Base-by-base conservation (phyloP, 2,113 vertebrate genomes). In the Ammodytes dubius region DNA sequence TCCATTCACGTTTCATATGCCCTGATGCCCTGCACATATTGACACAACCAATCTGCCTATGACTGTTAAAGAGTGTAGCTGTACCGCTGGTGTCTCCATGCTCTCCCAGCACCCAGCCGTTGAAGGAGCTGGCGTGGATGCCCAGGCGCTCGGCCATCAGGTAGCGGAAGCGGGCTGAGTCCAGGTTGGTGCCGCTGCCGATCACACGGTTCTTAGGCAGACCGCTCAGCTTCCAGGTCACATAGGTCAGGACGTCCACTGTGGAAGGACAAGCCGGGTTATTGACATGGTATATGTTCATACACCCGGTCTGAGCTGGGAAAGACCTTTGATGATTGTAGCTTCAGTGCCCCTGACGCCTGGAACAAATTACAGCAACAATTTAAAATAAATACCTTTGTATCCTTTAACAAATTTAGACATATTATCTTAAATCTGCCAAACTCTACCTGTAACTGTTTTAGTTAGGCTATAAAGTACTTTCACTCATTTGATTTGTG, bases 151-250 rank as follows among this genome's bases (percentile, higher is more conserved):
- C 97, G 0, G 96, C 91, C 96, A 99, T 98, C 83, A 99, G 87
- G 63, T 95, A 97, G 35, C 98, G 98, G 80, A 99, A 99, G 35
- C 98, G 96, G 53, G 98, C 98, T 0, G 98, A 97, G 88, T 99
- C 98, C 80, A 99, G 95, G 91, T 99, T 99, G 92, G 97, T 99
- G 40, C 98, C 98, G 4, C 98, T 99, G 84, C 98, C 98, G 10
- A 99, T 97, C 86, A 99, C 96, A 1, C 97, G 97, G 91, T 98
- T 93, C 76, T 98, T 98, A 27, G 98, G 98, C 78, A 99, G 91
- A 6, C 98, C 98, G n/a, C 98, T 99, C 73, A 99, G 95, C 83
- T 99, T 99, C 98, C 98, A 99, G 52, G 98, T 98, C 54, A 99
- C 96, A 0, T 99, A 99, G 9, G 97, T 99, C 82, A 99, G 89